phyloP scores from a whole-genome alignment of 30 jellyfish, hydroid and myxozoan species.

The Chrysaora quinquecirrha region DNA sequence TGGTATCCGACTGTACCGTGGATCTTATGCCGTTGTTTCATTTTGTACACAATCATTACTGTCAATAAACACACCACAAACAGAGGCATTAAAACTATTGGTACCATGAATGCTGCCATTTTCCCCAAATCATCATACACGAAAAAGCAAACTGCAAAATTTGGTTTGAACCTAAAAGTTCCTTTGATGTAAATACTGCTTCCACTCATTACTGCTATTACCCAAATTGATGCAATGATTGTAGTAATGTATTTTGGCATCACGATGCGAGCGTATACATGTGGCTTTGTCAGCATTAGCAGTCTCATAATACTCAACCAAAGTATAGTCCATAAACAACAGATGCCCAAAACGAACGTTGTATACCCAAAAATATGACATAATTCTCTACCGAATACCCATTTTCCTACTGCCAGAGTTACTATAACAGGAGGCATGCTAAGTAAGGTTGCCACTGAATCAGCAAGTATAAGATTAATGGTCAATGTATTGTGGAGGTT shows the following conservation, averaged over 20 bases:
- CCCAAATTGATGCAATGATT: constrained; percentile 34
- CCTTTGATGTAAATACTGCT: constrained; percentile 14
- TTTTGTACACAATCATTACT: constrained; percentile 2
- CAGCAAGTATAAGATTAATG: constrained; percentile 33
- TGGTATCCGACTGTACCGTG: constrained; percentile 3
- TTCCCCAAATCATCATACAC: constrained; percentile 1
- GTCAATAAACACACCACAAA: constrained; percentile 2
- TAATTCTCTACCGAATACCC: constrained; percentile 24
- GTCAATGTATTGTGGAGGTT: constrained; percentile 54
- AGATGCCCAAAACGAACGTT: constrained; percentile 21
- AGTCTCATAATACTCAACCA: constrained; percentile 56
- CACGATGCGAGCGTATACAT: constrained; percentile 16
- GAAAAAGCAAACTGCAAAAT: constrained; percentile 49
- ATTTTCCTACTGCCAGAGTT: constrained; percentile 30
- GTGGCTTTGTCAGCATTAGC: constrained; percentile 20
- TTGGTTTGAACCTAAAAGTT: constrained; percentile 31
- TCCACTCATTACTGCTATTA: constrained; percentile 10
- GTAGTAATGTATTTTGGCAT: constrained; percentile 24
- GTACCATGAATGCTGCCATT: constrained; percentile 44
- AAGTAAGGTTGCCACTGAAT: constrained; percentile 35
- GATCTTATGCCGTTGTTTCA: neutral
- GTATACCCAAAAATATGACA: constrained; percentile 30
- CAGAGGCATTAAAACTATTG: constrained; percentile 32
- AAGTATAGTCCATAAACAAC: constrained; percentile 48
- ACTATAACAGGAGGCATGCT: constrained; percentile 31